These are phyloP conservation scores for Clanis bilineata DNA, from an alignment of 2,888 invertebrate species.

Conservation along the genomic window DNA sequence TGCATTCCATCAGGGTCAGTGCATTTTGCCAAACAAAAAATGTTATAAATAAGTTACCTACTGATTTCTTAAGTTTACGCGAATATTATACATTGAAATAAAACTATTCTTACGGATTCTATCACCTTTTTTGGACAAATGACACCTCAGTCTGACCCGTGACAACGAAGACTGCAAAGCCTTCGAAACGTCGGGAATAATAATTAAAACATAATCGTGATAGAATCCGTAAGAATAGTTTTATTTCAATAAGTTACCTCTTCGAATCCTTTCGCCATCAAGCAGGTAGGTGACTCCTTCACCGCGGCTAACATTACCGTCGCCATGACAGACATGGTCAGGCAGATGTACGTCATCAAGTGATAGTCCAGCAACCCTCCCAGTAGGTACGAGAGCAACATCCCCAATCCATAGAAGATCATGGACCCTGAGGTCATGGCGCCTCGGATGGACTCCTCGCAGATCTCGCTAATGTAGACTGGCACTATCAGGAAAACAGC, in stretches of 20 bases:
- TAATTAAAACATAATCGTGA: no score
- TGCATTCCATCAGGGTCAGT: no score
- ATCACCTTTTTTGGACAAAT: no score
- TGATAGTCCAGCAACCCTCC: slow-evolving; percentile 55
- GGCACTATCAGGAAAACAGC: slow-evolving; percentile 47
- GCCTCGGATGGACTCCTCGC: slow-evolving; percentile 62
- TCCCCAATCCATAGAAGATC: slow-evolving; percentile 54
- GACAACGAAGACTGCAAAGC: no score
- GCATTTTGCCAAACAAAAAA: no score
- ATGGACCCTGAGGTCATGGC: slow-evolving; percentile 53
- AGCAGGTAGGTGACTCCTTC: slow-evolving; percentile 56
- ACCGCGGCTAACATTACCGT: slow-evolving; percentile 38
- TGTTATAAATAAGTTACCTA: no score
- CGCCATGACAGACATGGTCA: slow-evolving; percentile 41
- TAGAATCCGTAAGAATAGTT: no score
- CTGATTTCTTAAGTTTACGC: no score
- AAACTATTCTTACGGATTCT: no score
- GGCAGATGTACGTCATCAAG: slow-evolving; percentile 49
- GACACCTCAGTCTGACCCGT: no score
- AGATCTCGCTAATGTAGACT: slow-evolving; percentile 59
- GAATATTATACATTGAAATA: no score
- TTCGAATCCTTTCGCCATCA: slow-evolving; percentile 57
- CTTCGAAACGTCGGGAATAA: no score
- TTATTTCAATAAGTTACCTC: slow-evolving; percentile 48
- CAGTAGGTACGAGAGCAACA: slow-evolving; percentile 54